Evolutionary conservation across 2,888 invertebrate genomes (phyloP), one percentile per base, ranked within the genome.

Genomic region (Habroteleia sp.): DNA sequence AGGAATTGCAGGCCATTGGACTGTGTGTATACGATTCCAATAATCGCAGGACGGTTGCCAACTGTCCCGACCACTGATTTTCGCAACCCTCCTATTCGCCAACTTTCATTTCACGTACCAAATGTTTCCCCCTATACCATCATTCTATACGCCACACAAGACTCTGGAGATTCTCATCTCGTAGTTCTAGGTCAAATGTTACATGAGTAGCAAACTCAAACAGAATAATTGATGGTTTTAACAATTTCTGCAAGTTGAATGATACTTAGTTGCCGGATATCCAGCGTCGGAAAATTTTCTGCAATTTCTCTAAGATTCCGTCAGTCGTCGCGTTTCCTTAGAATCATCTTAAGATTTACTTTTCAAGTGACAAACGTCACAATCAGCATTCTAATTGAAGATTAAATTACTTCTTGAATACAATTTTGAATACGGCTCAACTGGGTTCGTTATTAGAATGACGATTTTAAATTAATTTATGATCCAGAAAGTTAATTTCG

Each of bases 1-100:
- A 79, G 75, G 39, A 73, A 63, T 60, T 50, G 29, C 31, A 50
- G 62, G 63, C 48, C 66, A 74, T 77, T 75, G 74, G 74, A 73
- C 72, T 73, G 74, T 60, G 54, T 71, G 77, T 78, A 65, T 75
- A 71, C 77, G 63, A 74, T 69, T 76, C 77, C 78, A 76, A 81
- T 80, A 80, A 82, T 80, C 81, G 79, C 81, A 83, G 77, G 81
- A 82, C 78, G 81, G 80, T 83, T 84, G 81, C 81, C 83, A 84
- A 84, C 82, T 83, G 83, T 81, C 79, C 79, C 80, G 77, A 77
- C 78, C 79, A 78, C 71, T 81, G 80, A 81, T 83, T 83, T 83
- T 76, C 77, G 73, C 78, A 60, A 74, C 71, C 74, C 76, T 74
- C 73, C 74, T 60, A 31, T 25, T 56, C 77, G 75, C 76, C 74